phyloP scores from a whole-genome alignment of 2,113 vertebrate species.

The Sakesphorus luctuosus region DNA sequence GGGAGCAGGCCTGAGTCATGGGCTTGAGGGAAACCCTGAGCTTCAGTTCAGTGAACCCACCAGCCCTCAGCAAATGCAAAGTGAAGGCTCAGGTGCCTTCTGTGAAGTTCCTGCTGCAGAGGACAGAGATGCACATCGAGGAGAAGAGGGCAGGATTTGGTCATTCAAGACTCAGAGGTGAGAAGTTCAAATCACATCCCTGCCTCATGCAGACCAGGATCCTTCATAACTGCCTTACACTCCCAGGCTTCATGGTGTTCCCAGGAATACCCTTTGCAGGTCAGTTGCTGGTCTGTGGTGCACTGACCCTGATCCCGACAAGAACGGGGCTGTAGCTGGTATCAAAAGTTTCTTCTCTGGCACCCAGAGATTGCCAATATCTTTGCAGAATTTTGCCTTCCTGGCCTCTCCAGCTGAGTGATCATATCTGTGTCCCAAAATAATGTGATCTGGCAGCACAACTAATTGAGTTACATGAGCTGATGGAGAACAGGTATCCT shows the following conservation, averaged over 20 bases:
- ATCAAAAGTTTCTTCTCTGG: neutral
- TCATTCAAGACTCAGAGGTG: neutral
- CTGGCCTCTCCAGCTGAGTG: neutral
- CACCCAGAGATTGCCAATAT: neutral
- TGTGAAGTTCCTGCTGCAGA: neutral
- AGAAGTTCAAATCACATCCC: neutral
- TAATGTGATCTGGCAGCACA: neutral
- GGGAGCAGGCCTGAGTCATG: neutral
- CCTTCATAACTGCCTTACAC: neutral
- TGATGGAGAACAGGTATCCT: constrained; percentile 12
- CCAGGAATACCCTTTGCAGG: neutral
- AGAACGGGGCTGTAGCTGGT: neutral
- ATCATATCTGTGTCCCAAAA: neutral
- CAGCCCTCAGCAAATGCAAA: neutral
- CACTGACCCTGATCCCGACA: accelerated
- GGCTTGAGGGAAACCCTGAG: neutral
- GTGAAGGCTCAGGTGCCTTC: neutral
- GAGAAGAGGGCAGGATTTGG: neutral
- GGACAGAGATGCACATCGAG: neutral
- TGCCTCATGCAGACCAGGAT: neutral
- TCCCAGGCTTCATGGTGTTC: neutral
- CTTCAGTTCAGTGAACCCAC: neutral
- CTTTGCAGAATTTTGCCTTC: neutral
- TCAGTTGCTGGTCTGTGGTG: accelerated
- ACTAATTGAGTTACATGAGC: neutral